A percentile compares a stretch with the other conserved stretches of the same genome.
phyloP scores from a whole-genome alignment of 1,140 invertebrate genomes.

The Metopolophium dirhodum region DNA sequence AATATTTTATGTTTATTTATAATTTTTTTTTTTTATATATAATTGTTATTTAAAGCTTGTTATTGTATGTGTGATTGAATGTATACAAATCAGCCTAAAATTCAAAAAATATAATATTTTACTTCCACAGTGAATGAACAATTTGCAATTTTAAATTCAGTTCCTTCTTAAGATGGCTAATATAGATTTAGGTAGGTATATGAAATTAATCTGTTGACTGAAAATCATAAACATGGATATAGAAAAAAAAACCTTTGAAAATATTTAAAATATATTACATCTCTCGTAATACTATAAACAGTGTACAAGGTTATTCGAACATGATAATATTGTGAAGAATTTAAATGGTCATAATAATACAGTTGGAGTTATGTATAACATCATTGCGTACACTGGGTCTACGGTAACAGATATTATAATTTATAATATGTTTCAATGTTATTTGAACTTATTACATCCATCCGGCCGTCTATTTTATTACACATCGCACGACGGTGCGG shows the following conservation, averaged over 20 bases:
- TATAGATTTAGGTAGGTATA: neutral
- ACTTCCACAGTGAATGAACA: neutral
- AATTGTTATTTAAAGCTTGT: no score
- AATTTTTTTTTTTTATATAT: no score
- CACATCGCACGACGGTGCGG: neutral
- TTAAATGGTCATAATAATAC: slow-evolving; percentile 2
- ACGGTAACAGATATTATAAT: slow-evolving; percentile 3
- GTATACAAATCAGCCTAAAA: no score
- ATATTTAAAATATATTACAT: neutral
- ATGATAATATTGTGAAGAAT: slow-evolving; percentile 2
- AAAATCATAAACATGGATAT: neutral
- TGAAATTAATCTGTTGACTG: neutral
- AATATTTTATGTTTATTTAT: no score
- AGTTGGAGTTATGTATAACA: neutral
- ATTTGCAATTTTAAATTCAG: neutral
- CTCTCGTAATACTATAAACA: neutral
- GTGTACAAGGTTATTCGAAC: neutral
- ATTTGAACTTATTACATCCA: neutral
- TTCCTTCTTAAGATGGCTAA: neutral
- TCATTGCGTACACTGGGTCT: neutral
- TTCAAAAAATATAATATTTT: neutral
- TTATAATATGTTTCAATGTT: neutral
- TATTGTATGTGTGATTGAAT: no score
- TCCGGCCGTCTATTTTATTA: neutral
- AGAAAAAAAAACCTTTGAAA: neutral